Conservation (phyloP, 2,113 vertebrate species). For the Cichladusa arquata region DNA sequence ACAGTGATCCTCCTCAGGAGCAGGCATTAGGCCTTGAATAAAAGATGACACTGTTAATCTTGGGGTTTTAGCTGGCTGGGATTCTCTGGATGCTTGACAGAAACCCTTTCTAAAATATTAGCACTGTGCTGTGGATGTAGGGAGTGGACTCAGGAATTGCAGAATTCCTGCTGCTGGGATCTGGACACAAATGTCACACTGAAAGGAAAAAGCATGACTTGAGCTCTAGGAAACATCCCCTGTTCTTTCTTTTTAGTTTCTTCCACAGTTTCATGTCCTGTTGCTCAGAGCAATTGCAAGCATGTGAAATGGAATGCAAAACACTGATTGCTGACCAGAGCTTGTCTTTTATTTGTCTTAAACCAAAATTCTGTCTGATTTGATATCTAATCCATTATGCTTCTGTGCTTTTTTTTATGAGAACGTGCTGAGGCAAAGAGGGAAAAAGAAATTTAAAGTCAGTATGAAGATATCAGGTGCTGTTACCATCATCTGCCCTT, state of each 20-base stretch:
- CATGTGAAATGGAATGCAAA: background rate
- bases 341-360: background rate
- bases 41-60: background rate
- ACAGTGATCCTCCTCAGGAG: background rate
- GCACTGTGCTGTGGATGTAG: fast-evolving
- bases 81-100: background rate
- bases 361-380: background rate
- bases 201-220: background rate
- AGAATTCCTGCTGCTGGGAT: background rate
- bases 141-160: background rate
- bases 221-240: background rate
- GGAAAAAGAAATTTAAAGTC: background rate
- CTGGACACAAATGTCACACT: background rate
- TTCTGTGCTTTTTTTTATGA: background rate
- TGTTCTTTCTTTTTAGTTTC: background rate
- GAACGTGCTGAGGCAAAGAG: background rate
- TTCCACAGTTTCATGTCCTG: background rate
- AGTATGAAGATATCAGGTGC: background rate
- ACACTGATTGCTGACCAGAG: background rate
- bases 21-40: background rate
- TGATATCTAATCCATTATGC: background rate
- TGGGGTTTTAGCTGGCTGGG: background rate
- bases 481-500: background rate
- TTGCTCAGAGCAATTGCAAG: background rate
- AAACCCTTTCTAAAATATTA: background rate